phyloP scores from a whole-genome alignment of 1,140 invertebrate species.

The Sipha flava region DNA sequence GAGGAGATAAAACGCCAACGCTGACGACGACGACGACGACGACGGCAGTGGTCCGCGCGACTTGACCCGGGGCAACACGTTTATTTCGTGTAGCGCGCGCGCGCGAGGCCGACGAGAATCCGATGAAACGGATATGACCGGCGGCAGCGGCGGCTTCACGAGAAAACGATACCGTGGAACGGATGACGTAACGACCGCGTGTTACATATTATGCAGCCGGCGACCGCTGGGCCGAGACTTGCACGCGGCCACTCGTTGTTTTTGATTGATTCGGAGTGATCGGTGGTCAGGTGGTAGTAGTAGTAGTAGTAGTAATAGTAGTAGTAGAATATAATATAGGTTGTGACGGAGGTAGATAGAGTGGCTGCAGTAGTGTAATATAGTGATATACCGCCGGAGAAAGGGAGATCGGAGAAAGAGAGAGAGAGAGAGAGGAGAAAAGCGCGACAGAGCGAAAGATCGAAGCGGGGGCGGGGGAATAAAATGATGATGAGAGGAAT shows the following conservation, averaged over 20 bases:
- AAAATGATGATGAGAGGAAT: no score
- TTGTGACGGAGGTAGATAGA: no score
- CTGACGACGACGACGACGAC: not conserved
- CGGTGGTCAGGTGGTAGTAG: no score
- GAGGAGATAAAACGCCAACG: not conserved
- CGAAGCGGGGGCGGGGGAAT: no score
- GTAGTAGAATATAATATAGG: no score
- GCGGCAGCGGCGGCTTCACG: not conserved
- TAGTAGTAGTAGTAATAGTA: no score
- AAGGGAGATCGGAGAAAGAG: no score
- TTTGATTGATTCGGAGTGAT: not conserved
- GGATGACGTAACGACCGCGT: not conserved
- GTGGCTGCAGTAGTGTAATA: no score
- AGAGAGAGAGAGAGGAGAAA: not conserved
- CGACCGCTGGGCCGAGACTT: not conserved
- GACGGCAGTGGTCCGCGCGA: not conserved
- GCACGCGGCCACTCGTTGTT: not conserved
- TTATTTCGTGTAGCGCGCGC: not conserved
- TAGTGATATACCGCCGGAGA: no score
- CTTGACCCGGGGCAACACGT: constrained; percentile 15
- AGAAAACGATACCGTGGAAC: not conserved
- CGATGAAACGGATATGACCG: not conserved
- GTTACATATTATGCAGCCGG: not conserved
- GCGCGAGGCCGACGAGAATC: not conserved
- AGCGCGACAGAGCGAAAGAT: not conserved